A percentile compares a stretch with the other conserved stretches of the same genome.
These are phyloP conservation scores for Drosophila peninsularis DNA, from an alignment of 2,888 invertebrate species.

Conservation along the genomic window DNA sequence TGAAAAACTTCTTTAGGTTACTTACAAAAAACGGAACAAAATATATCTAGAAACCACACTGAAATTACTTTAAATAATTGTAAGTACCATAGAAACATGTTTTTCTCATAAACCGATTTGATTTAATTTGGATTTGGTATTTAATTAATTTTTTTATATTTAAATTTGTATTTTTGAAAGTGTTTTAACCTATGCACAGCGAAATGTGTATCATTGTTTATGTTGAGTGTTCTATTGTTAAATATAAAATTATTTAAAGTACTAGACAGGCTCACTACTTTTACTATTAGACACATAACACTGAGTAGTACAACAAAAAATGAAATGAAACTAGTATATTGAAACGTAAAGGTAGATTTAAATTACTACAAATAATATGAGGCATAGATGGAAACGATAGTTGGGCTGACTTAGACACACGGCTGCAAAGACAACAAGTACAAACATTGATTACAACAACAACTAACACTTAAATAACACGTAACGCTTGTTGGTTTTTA, in stretches of 20 bases:
- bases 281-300: conserved; percentile 18
- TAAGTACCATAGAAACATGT: too few relatives aligned
- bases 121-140: not conserved
- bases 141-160: too few relatives aligned
- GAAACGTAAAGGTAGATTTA: conserved; percentile 8
- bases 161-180: not conserved
- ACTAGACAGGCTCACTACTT: conserved; percentile 18
- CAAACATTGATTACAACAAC: conserved; percentile 79
- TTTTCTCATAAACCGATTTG: not conserved
- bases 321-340: conserved; percentile 16
- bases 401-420: conserved; percentile 50
- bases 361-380: conserved; percentile 64
- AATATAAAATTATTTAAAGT: conserved; percentile 5
- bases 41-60: not conserved
- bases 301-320: conserved; percentile 7
- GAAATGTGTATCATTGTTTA: conserved; percentile 3
- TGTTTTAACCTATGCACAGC: not conserved
- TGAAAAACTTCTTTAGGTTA: not conserved
- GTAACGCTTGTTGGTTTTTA: conserved; percentile 46
- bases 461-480: conserved; percentile 70
- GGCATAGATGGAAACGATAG: conserved; percentile 43
- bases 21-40: not conserved
- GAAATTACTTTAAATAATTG: too few relatives aligned
- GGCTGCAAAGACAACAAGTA: conserved; percentile 67
- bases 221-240: conserved; percentile 22